Conservation (phyloP, 2,888 invertebrate genomes). For the Drosophila limbata region DNA sequence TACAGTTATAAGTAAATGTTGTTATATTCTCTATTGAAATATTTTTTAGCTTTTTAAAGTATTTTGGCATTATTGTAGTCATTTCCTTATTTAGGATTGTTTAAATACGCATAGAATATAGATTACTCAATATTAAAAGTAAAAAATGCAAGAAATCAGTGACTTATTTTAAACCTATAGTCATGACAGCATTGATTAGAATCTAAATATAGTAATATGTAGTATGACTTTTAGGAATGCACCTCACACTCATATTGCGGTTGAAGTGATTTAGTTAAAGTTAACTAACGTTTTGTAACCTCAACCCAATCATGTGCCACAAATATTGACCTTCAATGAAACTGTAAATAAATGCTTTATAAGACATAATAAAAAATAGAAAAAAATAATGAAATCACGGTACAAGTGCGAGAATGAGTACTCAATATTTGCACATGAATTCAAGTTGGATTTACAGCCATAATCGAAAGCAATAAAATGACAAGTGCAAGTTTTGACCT, state of each 20-base stretch:
- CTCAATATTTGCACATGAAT: constrained; percentile 65
- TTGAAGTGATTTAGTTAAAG: constrained; percentile 20
- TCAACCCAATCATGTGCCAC: constrained; percentile 45
- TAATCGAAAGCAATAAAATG: constrained; percentile 63
- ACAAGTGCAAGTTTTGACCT: constrained; percentile 70
- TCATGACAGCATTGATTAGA: not conserved
- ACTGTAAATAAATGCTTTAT: constrained; percentile 37
- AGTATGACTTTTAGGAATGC: constrained; percentile 1
- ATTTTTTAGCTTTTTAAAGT: too few relatives aligned
- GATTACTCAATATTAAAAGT: too few relatives aligned
- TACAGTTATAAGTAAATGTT: too few relatives aligned
- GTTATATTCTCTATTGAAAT: too few relatives aligned
- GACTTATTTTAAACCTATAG: not conserved
- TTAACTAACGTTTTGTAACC: constrained; percentile 30
- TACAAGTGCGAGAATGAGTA: constrained; percentile 9
- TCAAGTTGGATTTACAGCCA: constrained; percentile 62
- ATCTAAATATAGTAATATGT: not conserved
- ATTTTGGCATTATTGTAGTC: too few relatives aligned
- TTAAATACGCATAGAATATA: too few relatives aligned
- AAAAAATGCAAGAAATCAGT: not conserved
- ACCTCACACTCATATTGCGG: not conserved
- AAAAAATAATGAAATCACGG: constrained; percentile 51
- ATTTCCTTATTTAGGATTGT: too few relatives aligned
- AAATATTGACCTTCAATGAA: constrained; percentile 45
- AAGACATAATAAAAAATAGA: constrained; percentile 30